Evolutionary conservation across 2,113 vertebrate genomes (phyloP), one percentile per base, ranked within the genome.

Genomic region (Ochotona princeps): DNA sequence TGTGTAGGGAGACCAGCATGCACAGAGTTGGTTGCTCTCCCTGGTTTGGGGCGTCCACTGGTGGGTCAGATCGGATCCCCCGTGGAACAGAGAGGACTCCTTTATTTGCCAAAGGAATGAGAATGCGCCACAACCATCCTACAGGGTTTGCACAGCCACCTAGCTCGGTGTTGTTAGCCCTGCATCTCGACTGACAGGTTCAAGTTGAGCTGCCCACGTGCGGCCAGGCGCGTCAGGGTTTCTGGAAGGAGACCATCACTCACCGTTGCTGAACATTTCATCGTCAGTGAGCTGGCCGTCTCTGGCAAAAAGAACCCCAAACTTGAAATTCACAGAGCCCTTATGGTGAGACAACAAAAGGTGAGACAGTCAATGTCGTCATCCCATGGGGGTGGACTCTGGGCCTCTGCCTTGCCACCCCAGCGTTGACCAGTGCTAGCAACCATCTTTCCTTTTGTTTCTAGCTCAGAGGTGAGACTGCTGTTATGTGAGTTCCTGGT

Each of bases 301-400:
- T 98, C 99, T 99, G 97, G 99, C 99, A 97, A 98, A 99, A 92
- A 99, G 99, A 94, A 99, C 98, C 91, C 99, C 99, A 96, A 99
- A 99, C 97, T 99, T 99, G 98, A 99, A 99, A 98, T 99, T 99
- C 97, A 99, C 99, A 21, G 99, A 99, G 84, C 99, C 99, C 99
- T 99, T 95, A 28, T 82, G 96, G 94, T 20, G 66, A 92, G 81
- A 97, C 57, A 79, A 93, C 20, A 90, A 69, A 87, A 91, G 73
- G 23, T 0, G 32, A 4, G n/a, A 61, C 61, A 76, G 44, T 92
- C 49, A 69, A 28, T 63, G 61, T 72, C 57, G 5, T 63, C 73
- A 51, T n/a, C 38, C 38, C 38, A 44, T 44, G 38, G 38, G 38
- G 38, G 6, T 44, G 38, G 38, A 44, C 38, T 6, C 38, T 44